phyloP scores from a whole-genome alignment of 2,113 vertebrate species.

The Megalops atlanticus region DNA sequence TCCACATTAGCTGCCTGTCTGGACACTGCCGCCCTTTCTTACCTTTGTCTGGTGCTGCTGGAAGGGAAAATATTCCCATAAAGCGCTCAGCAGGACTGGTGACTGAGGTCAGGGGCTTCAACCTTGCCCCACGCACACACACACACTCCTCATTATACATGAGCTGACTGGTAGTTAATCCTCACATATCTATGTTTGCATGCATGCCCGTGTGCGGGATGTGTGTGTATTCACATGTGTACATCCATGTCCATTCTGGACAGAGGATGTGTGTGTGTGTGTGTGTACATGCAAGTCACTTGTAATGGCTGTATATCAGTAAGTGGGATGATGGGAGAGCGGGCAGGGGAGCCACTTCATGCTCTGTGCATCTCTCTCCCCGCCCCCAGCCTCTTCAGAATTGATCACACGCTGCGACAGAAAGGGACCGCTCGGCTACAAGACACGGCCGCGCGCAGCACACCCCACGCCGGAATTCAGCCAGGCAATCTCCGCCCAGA shows the following conservation, averaged over 20 bases:
- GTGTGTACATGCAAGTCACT: background rate
- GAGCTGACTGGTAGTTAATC: no score
- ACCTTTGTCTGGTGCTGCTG: no score
- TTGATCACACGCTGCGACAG: background rate
- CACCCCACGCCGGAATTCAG: background rate
- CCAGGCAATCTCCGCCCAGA: background rate
- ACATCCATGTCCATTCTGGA: no score
- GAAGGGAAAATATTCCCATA: no score
- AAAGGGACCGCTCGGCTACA: background rate
- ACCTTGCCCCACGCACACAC: slow-evolving; percentile 17
- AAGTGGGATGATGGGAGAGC: background rate
- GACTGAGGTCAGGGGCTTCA: background rate
- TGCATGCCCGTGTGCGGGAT: no score
- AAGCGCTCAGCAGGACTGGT: no score
- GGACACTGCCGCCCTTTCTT: no score
- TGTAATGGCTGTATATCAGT: background rate
- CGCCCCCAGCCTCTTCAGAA: background rate
- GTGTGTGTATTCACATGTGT: no score
- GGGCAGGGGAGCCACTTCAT: background rate
- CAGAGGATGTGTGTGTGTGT: no score
- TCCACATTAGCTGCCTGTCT: no score
- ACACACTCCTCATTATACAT: no score
- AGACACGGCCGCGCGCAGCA: background rate
- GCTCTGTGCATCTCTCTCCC: background rate
- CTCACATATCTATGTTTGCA: no score